phyloP scores from a whole-genome alignment of 2,888 invertebrate species.

The Loripinus fragilis region DNA sequence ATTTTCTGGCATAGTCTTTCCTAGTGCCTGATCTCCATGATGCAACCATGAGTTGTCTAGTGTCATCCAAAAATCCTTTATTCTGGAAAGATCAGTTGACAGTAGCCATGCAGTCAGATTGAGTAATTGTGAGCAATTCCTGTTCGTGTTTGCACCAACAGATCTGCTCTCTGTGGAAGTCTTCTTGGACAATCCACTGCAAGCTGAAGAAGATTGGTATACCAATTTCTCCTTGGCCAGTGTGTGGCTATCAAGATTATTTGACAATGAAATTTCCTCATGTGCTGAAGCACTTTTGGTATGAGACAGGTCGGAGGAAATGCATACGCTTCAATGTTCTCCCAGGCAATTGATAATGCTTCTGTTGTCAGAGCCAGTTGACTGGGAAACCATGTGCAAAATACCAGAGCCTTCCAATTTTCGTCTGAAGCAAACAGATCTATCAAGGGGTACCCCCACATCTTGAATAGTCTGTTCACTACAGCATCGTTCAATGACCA shows the following conservation, averaged over 20 bases:
- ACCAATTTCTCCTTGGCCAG: constrained; percentile 38
- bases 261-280: constrained; percentile 46
- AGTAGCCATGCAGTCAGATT: constrained; percentile 55
- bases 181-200: constrained; percentile 24
- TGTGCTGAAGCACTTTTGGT: no score
- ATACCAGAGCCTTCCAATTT: constrained; percentile 35
- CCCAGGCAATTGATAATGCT: constrained; percentile 45
- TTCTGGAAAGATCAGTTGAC: constrained; percentile 38
- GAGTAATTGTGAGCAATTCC: constrained; percentile 36
- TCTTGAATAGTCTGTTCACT: constrained; percentile 20
- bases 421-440: constrained; percentile 40
- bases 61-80: constrained; percentile 43
- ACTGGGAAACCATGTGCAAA: constrained; percentile 41
- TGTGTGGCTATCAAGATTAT: constrained; percentile 55
- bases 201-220: constrained; percentile 23
- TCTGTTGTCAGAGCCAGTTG: constrained; percentile 30
- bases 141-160: constrained; percentile 38
- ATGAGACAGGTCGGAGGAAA: constrained; percentile 43
- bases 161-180: constrained; percentile 15
- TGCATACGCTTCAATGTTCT: constrained; percentile 49
- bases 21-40: constrained; percentile 48
- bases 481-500: constrained; percentile 32
- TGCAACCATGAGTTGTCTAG: constrained; percentile 47
- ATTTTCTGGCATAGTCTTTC: constrained; percentile 47
- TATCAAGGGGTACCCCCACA: constrained; percentile 16